Evolutionary conservation across 2,888 invertebrate species (phyloP).

Genomic region (Tetragonula carbonaria): DNA sequence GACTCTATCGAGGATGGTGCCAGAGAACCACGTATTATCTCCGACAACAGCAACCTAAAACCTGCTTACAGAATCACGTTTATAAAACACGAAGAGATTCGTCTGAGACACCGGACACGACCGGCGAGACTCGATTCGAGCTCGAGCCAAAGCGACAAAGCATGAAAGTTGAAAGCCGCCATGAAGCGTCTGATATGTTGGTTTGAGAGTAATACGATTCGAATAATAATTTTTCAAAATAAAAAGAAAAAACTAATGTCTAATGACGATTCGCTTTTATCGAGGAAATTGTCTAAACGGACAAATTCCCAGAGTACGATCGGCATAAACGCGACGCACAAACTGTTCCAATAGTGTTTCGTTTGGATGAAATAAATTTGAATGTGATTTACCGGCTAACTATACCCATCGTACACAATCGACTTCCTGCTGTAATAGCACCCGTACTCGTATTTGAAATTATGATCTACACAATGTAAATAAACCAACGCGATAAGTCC

Average conservation of each 20-base stretch:
- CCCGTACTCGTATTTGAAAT: constrained; percentile 59
- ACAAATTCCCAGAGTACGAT: neutral
- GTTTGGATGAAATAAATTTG: constrained; percentile 12
- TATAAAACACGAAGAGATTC: constrained; percentile 29
- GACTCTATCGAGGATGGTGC: constrained; percentile 14
- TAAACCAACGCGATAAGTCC: constrained; percentile 71
- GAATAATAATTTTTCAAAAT: neutral
- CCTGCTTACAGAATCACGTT: constrained; percentile 21
- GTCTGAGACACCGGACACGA: neutral
- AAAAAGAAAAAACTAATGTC: neutral
- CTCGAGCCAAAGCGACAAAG: neutral
- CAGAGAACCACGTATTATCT: constrained; percentile 9
- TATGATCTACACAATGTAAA: constrained; percentile 66
- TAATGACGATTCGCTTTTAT: neutral
- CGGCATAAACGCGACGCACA: neutral
- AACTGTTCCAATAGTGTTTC: constrained; percentile 6
- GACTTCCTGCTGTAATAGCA: constrained; percentile 49
- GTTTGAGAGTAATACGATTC: neutral
- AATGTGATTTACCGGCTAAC: constrained; percentile 7
- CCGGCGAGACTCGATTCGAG: neutral
- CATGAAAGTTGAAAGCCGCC: too few species aligned
- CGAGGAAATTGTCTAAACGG: neutral
- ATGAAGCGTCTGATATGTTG: neutral
- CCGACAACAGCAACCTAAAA: constrained; percentile 6
- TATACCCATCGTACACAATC: constrained; percentile 12